phyloP scores from a whole-genome alignment of 1,140 invertebrate genomes.

The Mercenaria mercenaria region DNA sequence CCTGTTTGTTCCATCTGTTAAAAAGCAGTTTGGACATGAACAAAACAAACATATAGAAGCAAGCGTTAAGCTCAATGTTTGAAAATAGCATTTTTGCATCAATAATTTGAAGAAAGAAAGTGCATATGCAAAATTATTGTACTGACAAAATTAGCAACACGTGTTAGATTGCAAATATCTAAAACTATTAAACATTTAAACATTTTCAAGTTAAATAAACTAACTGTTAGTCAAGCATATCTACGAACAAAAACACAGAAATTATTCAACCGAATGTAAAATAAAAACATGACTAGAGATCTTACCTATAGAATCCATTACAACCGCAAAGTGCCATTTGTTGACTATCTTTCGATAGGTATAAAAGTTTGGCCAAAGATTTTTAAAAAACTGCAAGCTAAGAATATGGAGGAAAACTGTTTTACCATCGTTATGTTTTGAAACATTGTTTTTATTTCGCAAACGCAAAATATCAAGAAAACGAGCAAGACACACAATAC shows the following conservation, averaged over 20 bases:
- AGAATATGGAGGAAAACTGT: no score
- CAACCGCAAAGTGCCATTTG: not conserved
- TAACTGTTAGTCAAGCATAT: constrained; percentile 4
- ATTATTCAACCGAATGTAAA: not conserved
- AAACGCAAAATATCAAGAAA: not conserved
- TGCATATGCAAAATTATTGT: not conserved
- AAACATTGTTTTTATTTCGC: constrained; percentile 19
- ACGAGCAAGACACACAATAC: not conserved
- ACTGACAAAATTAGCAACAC: not conserved
- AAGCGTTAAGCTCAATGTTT: not conserved
- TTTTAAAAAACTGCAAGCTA: no score
- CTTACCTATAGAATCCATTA: constrained; percentile 19
- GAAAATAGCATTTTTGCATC: not conserved
- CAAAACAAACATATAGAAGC: constrained; percentile 41
- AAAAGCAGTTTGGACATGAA: constrained; percentile 26
- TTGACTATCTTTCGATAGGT: no score
- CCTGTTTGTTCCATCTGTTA: constrained; percentile 86
- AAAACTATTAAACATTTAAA: not conserved
- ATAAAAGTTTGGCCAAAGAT: no score
- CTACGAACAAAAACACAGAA: constrained; percentile 22
- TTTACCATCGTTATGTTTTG: not conserved
- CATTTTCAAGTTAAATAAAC: not conserved
- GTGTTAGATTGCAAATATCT: not conserved
- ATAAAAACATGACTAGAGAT: constrained; percentile 3
- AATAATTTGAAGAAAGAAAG: not conserved